Evolutionary conservation across 2,797 vertebrate species (phyloP), one percentile per base, ranked within the genome.

Genomic region (Lepilemur ruficaudatus): DNA sequence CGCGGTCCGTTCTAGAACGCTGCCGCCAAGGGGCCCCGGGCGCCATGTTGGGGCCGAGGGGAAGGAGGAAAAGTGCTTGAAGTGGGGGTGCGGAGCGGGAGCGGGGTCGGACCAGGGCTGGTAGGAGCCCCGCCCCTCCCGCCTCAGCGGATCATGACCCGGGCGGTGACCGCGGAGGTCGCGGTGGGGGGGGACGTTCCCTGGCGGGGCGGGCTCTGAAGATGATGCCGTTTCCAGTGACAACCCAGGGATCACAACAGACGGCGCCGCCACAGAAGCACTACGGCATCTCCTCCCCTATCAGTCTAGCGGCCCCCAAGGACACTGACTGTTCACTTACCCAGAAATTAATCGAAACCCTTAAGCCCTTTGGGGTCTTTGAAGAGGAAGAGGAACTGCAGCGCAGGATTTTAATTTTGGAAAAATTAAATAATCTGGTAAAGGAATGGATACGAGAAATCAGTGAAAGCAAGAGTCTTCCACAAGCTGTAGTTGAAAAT

Each of bases 391-490:
- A 99, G 91, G 99, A 99, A 97, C 98, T 99, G 93, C 99, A 99
- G 82, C 98, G 99, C 96, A 99, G 99, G 98, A 99, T 99, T 98
- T 98, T 99, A 70, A 99, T 99, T 98, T 97, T 99, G 98, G 99
- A 99, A 50, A 99, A 99, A 97, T 90, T 99, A 95, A 99, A 99
- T 97, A 98, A 98, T 28, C 97, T 99, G 89, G 99, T 99, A 82
- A 99, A 99, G 95, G 98, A 99, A 91, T 99, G 99, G 99, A 99
- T 99, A 93, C 98, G 98, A 38, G 99, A 99, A 94, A 99, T 99
- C 97, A 99, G 99, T 97, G 98, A 98, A 98, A 95, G 98, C 83
- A 99, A 99, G 99, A 99, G 99, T 94, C 98, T 99, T 93, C 99
- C 99, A 0, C 98, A 98, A 65, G 98, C 98, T 23, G 96, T 99